These are phyloP conservation scores for Cybosia mesomella DNA, from an alignment of 2,888 invertebrate genomes.

Conservation along the genomic window DNA sequence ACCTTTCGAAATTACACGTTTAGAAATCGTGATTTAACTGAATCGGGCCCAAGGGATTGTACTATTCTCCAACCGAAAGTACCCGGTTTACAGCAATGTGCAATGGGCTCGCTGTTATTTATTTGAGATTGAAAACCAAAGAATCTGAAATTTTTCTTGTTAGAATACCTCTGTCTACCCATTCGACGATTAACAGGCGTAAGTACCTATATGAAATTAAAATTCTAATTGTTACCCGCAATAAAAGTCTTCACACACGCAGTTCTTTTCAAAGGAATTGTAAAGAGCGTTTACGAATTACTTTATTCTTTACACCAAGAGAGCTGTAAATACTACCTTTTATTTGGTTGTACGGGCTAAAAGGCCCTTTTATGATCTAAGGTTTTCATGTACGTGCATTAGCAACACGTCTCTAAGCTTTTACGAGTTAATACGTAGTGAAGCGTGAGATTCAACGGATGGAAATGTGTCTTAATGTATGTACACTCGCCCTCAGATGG, in stretches of 20 bases:
- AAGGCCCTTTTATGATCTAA: conserved; percentile 5
- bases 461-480: conserved; percentile 1
- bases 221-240: not conserved
- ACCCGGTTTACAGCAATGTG: too few relatives aligned
- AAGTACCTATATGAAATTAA: not conserved
- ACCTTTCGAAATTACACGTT: too few relatives aligned
- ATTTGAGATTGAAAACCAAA: too few relatives aligned
- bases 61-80: too few relatives aligned
- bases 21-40: too few relatives aligned
- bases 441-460: not conserved
- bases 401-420: not conserved
- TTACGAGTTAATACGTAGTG: not conserved
- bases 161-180: too few relatives aligned
- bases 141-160: too few relatives aligned
- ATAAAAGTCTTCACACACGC: not conserved
- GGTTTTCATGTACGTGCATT: not conserved
- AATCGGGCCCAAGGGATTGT: too few relatives aligned
- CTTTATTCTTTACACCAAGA: not conserved
- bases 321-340: not conserved
- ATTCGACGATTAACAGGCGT: not conserved
- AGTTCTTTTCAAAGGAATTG: not conserved
- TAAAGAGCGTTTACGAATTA: not conserved
- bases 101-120: too few relatives aligned
- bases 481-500: not conserved
- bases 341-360: conserved; percentile 9